A percentile compares a stretch with the other conserved stretches of the same genome.
Conservation (phyloP, 2,888 invertebrate species). For the Ichneumoninae sp. region DNA sequence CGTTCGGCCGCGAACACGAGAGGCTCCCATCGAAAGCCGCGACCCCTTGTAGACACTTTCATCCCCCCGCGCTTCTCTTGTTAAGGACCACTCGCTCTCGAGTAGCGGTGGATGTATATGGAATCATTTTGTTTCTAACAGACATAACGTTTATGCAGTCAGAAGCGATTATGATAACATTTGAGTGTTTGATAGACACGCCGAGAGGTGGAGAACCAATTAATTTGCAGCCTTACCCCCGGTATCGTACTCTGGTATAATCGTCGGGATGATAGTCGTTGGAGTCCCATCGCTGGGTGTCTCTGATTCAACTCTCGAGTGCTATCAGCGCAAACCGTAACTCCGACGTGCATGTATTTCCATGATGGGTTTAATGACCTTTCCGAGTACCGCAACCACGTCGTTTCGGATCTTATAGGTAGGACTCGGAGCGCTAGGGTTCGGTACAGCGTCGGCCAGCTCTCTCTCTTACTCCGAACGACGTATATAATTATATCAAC, state of each 20-base stretch:
- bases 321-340: neutral
- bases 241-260: too few species aligned
- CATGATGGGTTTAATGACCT: constrained; percentile 30
- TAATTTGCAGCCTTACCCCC: neutral
- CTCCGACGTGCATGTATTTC: neutral
- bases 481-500: constrained; percentile 40
- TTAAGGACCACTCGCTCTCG: neutral
- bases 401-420: constrained; percentile 37
- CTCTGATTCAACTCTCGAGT: neutral
- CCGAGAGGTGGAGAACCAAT: neutral
- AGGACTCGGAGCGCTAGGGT: neutral
- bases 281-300: neutral
- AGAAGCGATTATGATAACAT: constrained; percentile 20
- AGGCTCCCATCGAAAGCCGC: neutral
- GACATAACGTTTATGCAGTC: neutral
- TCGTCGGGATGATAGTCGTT: neutral
- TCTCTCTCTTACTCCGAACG: neutral
- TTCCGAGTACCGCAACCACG: constrained; percentile 29
- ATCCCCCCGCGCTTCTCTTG: neutral
- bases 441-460: constrained; percentile 2
- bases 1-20: constrained; percentile 33
- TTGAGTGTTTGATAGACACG: neutral
- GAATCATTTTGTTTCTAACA: neutral
- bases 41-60: neutral
- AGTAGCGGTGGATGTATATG: neutral